A percentile compares a stretch with the other conserved stretches of the same genome.
Conservation (phyloP, 1,140 invertebrate genomes). For the Procambarus clarkii region DNA sequence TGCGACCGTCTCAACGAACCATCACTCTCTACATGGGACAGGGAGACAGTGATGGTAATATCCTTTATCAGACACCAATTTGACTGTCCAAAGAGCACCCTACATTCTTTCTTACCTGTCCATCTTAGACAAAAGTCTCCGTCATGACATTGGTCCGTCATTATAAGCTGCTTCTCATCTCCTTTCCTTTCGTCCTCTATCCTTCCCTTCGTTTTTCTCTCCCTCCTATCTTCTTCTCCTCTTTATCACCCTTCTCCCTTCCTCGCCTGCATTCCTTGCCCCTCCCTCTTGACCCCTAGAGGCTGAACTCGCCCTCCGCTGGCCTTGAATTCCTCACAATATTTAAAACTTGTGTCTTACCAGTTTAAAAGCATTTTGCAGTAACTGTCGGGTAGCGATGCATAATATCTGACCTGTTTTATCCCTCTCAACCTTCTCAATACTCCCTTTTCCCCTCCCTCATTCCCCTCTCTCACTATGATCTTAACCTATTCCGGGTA, state of each 20-base stretch:
- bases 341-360: background rate
- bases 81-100: background rate
- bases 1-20: too few relatives aligned
- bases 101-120: too few relatives aligned
- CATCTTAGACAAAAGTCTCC: too few relatives aligned
- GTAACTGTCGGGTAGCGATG: background rate
- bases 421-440: background rate
- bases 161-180: background rate
- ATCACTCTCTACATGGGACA: too few relatives aligned
- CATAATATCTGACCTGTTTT: background rate
- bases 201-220: background rate
- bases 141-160: too few relatives aligned
- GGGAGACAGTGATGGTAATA: too few relatives aligned
- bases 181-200: background rate
- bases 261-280: too few relatives aligned
- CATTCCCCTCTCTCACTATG: background rate
- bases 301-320: too few relatives aligned
- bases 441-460: background rate
- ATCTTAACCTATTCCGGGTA: background rate
- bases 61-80: background rate
- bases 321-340: background rate
- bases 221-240: background rate
- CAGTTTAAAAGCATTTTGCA: conserved; percentile 2
- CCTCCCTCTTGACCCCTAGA: too few relatives aligned
- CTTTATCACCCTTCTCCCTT: background rate